Evolutionary conservation across 2,888 invertebrate species (phyloP).

Genomic region (Alsophila aescularia): DNA sequence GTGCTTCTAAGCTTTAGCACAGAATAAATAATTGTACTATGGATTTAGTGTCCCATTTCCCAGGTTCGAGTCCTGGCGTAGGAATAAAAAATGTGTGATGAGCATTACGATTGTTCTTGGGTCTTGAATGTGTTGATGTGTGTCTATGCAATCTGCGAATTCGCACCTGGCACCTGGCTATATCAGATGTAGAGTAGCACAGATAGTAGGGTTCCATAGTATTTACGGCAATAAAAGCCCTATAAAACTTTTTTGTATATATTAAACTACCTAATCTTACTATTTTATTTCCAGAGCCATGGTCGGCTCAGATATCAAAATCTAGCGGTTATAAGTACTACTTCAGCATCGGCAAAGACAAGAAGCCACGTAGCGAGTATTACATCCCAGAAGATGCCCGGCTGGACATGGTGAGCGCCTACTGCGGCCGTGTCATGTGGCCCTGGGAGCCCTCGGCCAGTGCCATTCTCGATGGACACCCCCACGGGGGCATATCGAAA

Average conservation of each 20-base stretch:
- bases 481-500: constrained; percentile 54
- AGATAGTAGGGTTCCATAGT: too few relatives aligned
- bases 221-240: too few relatives aligned
- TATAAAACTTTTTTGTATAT: background rate
- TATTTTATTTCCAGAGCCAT: constrained; percentile 65
- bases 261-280: background rate
- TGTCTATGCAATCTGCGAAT: too few relatives aligned
- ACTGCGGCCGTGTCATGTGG: constrained; percentile 64
- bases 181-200: too few relatives aligned
- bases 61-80: too few relatives aligned
- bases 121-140: too few relatives aligned
- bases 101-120: too few relatives aligned
- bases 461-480: constrained; percentile 61
- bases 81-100: too few relatives aligned
- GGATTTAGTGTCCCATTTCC: too few relatives aligned
- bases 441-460: constrained; percentile 67
- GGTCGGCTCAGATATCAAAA: constrained; percentile 74
- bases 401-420: constrained; percentile 64
- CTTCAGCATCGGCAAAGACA: constrained; percentile 57
- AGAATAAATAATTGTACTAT: too few relatives aligned
- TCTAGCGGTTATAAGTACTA: constrained; percentile 68
- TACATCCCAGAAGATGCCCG: constrained; percentile 61
- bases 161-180: too few relatives aligned
- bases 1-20: too few relatives aligned
- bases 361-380: constrained; percentile 64